Percentiles rank a stretch among this genome's conserved stretches.
phyloP scores from a whole-genome alignment of 1,140 invertebrate genomes.

The Eueides isabella region DNA sequence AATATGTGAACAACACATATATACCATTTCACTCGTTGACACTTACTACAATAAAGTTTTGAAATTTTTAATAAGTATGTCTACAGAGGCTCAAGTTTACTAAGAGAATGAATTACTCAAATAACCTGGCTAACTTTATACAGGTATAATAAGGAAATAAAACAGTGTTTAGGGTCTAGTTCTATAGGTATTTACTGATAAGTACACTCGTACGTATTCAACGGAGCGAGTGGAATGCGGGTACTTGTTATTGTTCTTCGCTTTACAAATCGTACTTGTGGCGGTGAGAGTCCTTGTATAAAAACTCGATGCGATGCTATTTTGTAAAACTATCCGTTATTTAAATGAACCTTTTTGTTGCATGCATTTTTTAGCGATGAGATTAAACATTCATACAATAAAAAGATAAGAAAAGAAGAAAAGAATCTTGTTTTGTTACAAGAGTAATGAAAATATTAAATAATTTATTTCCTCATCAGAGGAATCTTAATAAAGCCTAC shows the following conservation, averaged over 20 bases:
- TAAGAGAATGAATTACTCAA: not conserved
- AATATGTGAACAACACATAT: not conserved
- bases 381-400: too few species aligned
- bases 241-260: slow-evolving; percentile 29
- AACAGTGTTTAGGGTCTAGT: slow-evolving; percentile 25
- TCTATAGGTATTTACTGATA: slow-evolving; percentile 35
- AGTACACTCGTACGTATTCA: slow-evolving; percentile 28
- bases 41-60: not conserved
- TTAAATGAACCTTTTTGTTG: not conserved
- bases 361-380: too few species aligned
- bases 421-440: too few species aligned
- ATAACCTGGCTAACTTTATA: slow-evolving; percentile 10
- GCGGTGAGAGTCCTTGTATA: slow-evolving; percentile 29
- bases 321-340: slow-evolving; percentile 30
- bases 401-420: too few species aligned
- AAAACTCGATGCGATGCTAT: slow-evolving; percentile 33
- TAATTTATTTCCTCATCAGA: too few species aligned
- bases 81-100: not conserved
- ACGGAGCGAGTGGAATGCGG: slow-evolving; percentile 32
- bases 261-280: slow-evolving; percentile 26
- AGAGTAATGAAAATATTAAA: too few species aligned
- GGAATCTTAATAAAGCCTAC: too few species aligned
- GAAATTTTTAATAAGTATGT: slow-evolving; percentile 15
- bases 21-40: slow-evolving; percentile 3
- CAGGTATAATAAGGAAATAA: slow-evolving; percentile 35